A percentile compares a stretch with the other conserved stretches of the same genome.
Conservation (phyloP, 2,797 vertebrate genomes). For the Lacerta viridis region DNA sequence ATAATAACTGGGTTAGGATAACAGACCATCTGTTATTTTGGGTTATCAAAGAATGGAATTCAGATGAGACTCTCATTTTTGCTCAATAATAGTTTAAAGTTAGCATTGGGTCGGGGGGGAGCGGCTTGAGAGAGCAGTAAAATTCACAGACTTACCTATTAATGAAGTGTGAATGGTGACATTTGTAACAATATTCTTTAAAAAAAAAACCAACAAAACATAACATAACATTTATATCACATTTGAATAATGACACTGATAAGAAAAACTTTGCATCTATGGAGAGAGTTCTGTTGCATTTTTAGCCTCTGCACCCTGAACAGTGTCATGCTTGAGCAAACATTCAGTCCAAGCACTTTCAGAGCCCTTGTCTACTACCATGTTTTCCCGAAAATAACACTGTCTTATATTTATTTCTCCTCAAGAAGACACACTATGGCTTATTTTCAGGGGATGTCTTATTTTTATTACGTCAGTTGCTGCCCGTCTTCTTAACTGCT, state of each 20-base stretch:
- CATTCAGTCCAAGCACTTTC: not conserved
- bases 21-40: conserved; percentile 23
- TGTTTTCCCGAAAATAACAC: too few relatives aligned
- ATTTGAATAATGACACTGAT: not conserved
- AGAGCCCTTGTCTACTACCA: not conserved
- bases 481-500: too few relatives aligned
- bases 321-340: not conserved
- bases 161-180: not conserved
- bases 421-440: too few relatives aligned
- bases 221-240: not conserved
- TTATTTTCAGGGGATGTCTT: too few relatives aligned
- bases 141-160: conserved; percentile 4
- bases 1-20: conserved; percentile 21
- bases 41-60: not conserved
- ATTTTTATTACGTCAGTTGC: too few relatives aligned
- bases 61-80: not conserved
- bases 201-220: not conserved
- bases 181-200: not conserved
- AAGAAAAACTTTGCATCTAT: not conserved
- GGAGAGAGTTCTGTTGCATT: not conserved
- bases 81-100: not conserved
- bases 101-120: not conserved
- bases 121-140: not conserved
- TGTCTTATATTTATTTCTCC: too few relatives aligned
- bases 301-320: not conserved